Evolutionary conservation across 2,888 invertebrate species (phyloP), one percentile per base, ranked within the genome.

Genomic region (Tetragnatha montana): DNA sequence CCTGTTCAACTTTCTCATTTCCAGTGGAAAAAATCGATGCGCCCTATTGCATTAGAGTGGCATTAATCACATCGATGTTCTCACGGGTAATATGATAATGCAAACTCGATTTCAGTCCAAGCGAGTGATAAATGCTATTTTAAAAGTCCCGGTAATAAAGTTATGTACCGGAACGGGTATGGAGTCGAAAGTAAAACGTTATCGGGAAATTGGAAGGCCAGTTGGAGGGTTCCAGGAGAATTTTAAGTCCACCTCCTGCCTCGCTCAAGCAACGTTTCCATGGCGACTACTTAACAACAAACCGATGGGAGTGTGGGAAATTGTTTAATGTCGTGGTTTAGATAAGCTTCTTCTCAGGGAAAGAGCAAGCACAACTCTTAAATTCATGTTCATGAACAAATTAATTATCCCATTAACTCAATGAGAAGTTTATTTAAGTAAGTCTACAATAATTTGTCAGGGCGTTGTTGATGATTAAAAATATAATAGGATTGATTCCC

Each of bases 201-300:
- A 60, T 22, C 12, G 22, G 76, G 14, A 21, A 22, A 60, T 17
- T 51, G 60, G 21, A 78, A 60, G 60, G 60, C 17, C 60, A 47
- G 75, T 14, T 14, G 60, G 68, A 75, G 75, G 60, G 74, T 83
- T 83, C 51, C 75, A 83, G 12, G 14, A 60, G 75, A 83, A 82
- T 82, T 82, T 82, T 70, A 82, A 83, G 35, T 78, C 17, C 60
- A 60, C 17, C 78, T 22, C 51, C 51, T 19, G 51, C 78, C 78
- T 47, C 35, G 47, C 75, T 51, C 35, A 6, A 21, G 51, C 51
- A 50, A 51, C 22, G 75, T 83, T 83, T 17, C 83, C 68, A 82
- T 68, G 49, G 83, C 14, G 47, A 83, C 60, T 17, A 35, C 8
- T 60, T 60, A 60, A 68, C 83, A 83, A 83, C 83, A 83, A 83